Base-by-base conservation (phyloP, 1,140 invertebrate genomes). In the Grapholita molesta region DNA sequence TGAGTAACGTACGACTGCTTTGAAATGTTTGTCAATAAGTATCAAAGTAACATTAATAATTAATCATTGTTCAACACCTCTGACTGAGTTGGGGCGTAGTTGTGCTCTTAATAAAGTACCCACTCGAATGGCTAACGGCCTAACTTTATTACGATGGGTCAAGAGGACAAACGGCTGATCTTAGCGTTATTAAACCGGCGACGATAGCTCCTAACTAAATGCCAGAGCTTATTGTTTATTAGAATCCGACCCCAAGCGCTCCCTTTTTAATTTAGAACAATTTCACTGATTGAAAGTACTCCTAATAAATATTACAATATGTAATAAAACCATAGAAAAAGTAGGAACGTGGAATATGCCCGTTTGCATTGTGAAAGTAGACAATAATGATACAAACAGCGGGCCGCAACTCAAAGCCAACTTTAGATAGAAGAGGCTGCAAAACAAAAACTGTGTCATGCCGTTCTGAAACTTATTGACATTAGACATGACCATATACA, bases 141-240 rank as follows among this genome's bases (percentile, higher is more conserved):
- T 61, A 61, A 61, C 55, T 61, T 61, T 61, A 61, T 61, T 61
- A 61, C 55, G 25, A 61, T 61, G 55, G 55, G 55, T 61, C 55
- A 61, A 61, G 55, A 48, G 55, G 55, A 21, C 55, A 61, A 61
- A 61, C 25, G 55, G 55, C 55, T 61, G 55, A 61, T 61, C 55
- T 61, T 28, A 61, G 55, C 55, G 55, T 61, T 61, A 61, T 61
- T 61, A 30, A 61, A n/a, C 30, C 55, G n/a, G 15, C 55, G 25
- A 30, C 55, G n/a, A 21, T 48, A 18, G 18, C 18, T 18, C 18
- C 42, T n/a, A 8, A 48, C 42, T 48, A 6, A 48, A 48, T 48
- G 42, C 42, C 15, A 48, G 42, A 15, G 42, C 21, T 21, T 48
- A 48, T 48, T 48, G 42, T 48, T 48, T 48, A 48, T 48, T 48